Base-by-base conservation (phyloP, 2,888 invertebrate genomes). In the Lathronympha strigana region DNA sequence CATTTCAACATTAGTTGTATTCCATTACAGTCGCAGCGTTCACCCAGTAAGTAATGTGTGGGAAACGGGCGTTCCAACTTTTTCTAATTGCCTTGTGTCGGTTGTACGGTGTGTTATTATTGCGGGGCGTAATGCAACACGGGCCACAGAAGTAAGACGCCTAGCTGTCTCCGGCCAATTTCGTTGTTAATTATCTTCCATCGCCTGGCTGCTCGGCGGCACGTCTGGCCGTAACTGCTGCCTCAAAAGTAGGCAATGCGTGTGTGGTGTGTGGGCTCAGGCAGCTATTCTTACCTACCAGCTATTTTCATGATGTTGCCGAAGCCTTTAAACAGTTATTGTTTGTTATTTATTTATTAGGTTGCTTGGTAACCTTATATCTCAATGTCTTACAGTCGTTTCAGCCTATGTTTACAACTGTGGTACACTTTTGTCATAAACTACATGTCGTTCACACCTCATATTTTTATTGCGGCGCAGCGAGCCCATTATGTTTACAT, bases 151-250 rank as follows among this genome's bases (percentile, higher is more conserved):
- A 89, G 90, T 90, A 87, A 89, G 88, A 83, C 90, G 87, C 72
- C 84, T 90, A 89, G 89, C 90, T 90, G 90, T 90, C 88, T 89
- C 84, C 79, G 84, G 77, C 77, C 86, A 88, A 87, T 90, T 89
- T 89, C 74, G 81, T 84, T 81, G 83, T 84, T 90, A 87, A 90
- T 90, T 87, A 89, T 84, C 78, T 86, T 79, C 81, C 78, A 83
- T 79, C 80, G 82, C 74, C 79, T 84, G 83, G 71, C 76, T 82
- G 76, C 79, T 75, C 76, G 77, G 66, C 76, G 79, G 80, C 86
- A 83, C 86, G 86, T 84, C 80, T 87, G 83, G 78, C 80, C 73
- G 80, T 79, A 81, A 84, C 77, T 82, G 80, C 77, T 77, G 79
- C 78, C 74, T 70, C 69, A 81, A 83, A 86, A 86, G 83, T 86